Conservation (phyloP, 2,797 vertebrate genomes). For the Atherinosoma microstoma region DNA sequence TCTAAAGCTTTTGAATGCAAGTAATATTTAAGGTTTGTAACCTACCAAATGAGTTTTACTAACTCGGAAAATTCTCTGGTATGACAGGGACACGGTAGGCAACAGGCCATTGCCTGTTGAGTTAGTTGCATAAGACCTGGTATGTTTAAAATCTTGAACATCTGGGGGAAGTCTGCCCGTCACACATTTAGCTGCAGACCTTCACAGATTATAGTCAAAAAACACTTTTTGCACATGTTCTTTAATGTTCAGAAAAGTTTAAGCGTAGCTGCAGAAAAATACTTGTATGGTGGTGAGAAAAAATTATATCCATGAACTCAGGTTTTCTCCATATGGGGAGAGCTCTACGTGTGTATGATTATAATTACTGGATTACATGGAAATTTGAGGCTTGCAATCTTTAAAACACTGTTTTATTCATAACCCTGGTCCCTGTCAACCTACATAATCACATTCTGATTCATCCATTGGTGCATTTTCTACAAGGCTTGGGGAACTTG, state of each 20-base stretch:
- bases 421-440: background rate
- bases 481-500: no score
- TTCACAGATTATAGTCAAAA: conserved; percentile 9
- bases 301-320: background rate
- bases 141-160: conserved; percentile 38
- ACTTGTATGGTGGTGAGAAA: background rate
- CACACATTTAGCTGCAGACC: conserved; percentile 10
- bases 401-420: background rate
- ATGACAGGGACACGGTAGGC: background rate
- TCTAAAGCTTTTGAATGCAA: conserved; percentile 33
- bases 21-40: conserved; percentile 14
- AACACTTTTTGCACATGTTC: conserved; percentile 1
- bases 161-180: conserved; percentile 23
- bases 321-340: background rate
- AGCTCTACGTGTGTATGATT: no score
- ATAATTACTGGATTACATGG: background rate
- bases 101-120: background rate
- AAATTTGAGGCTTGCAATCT: background rate
- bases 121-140: conserved; percentile 6
- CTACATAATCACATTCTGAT: background rate
- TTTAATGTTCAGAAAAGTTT: conserved; percentile 4
- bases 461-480: background rate
- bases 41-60: conserved; percentile 1
- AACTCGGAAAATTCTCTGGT: background rate
- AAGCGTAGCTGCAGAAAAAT: background rate